phyloP scores from a whole-genome alignment of 2,797 vertebrate genomes.

The Adrianichthys oophorus region DNA sequence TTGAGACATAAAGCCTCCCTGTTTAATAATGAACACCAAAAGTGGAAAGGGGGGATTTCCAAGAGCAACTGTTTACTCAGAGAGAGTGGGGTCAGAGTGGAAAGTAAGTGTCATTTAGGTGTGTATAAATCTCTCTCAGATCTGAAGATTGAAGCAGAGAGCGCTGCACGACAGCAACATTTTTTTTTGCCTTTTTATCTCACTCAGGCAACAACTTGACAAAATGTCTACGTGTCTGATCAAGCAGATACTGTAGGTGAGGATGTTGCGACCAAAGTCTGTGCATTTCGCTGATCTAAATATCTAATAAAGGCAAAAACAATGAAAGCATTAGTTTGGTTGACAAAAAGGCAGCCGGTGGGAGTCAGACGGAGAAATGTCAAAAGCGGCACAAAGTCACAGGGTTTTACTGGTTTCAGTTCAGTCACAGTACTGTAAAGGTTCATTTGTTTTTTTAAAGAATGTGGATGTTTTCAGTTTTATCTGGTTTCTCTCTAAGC shows the following conservation, averaged over 20 bases:
- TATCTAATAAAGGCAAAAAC: conserved; percentile 6
- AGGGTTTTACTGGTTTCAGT: not conserved
- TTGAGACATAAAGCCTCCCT: too few species aligned
- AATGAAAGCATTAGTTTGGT: conserved; percentile 32
- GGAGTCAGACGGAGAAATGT: conserved; percentile 4
- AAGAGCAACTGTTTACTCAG: too few species aligned
- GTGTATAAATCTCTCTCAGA: not conserved
- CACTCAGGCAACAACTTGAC: conserved; percentile 11
- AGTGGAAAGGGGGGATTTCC: too few species aligned
- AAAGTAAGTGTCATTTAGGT: not conserved
- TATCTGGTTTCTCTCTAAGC: too few species aligned
- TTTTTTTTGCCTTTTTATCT: conserved; percentile 21
- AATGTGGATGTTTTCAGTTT: too few species aligned
- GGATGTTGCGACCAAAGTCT: conserved; percentile 6
- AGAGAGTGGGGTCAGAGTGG: too few species aligned
- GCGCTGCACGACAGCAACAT: not conserved
- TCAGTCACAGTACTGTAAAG: too few species aligned
- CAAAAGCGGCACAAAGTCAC: conserved; percentile 19
- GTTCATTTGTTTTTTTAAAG: too few species aligned
- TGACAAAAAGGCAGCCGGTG: conserved; percentile 22
- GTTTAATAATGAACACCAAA: too few species aligned
- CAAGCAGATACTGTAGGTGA: not conserved
- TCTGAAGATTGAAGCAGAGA: not conserved
- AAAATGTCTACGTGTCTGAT: conserved; percentile 1
- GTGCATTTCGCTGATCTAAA: conserved; percentile 1